Base-by-base conservation (phyloP, 2,113 vertebrate genomes). In the Numida meleagris region DNA sequence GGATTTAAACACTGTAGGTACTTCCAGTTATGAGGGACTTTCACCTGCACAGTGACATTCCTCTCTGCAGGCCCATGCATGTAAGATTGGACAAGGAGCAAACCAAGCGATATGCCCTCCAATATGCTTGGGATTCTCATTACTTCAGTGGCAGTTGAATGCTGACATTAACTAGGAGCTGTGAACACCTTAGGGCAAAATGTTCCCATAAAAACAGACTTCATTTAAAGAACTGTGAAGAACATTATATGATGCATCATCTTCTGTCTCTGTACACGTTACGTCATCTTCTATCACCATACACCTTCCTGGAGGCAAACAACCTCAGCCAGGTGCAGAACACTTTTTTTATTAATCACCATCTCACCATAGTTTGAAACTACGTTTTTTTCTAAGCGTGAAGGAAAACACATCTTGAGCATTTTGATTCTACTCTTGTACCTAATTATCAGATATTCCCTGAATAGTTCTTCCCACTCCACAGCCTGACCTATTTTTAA, bases 11-110 rank as follows among this genome's bases (percentile, higher is more conserved):
- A 24, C n/a, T 83, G 31, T 17, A 29, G 82, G 7, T 8, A 7
- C 46, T 1, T 18, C 16, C 68, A 68, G 17, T 18, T 82, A 16
- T 55, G 67, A 61, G 71, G 71, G 58, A 1, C 15, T 51, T 59
- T 29, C 48, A 29, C 34, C 18, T 4, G 0, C n/a, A 72, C 15
- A 0, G 0, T 6, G 31, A 7, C 0, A 0, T 23, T 46, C 14
- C 7, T 43, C 45, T 57, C 34, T n/a, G 51, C 51, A 36, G 68
- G 10, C 42, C 42, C 31, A 20, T 34, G 19, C 53, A 31, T 40
- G 50, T 38, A 36, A n/a, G 33, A 38, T 20, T 65, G 31, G 34
- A 34, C 43, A 14, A 89, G 81, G 24, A 66, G 40, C 33, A 57
- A 42, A 43, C n/a, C 14, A 0, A 13, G 51, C n/a, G 19, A 29